Evolutionary conservation across 2,113 vertebrate species (phyloP).

Genomic region (Pitta sordida): DNA sequence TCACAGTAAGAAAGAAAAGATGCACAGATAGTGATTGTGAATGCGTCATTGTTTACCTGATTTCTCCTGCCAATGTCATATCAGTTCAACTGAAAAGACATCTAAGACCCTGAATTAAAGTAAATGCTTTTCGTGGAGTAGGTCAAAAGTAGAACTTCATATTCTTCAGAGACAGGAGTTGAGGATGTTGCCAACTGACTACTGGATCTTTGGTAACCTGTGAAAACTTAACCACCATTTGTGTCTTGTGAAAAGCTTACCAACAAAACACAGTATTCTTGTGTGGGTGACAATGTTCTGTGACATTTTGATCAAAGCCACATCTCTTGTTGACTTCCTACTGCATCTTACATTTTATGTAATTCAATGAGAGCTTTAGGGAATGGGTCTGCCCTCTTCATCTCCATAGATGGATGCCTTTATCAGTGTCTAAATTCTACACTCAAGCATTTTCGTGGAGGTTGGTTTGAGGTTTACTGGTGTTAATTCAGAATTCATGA

Average conservation of each 20-base stretch:
- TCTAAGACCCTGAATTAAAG: background rate
- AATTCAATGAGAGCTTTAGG: background rate
- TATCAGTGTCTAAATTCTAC: conserved; percentile 27
- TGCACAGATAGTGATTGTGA: background rate
- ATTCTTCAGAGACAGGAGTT: background rate
- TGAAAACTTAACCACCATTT: background rate
- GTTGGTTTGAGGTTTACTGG: background rate
- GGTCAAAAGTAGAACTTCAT: conserved; percentile 20
- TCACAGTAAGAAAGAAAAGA: background rate
- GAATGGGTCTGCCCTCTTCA: background rate
- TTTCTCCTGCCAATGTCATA: background rate
- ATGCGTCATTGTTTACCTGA: background rate
- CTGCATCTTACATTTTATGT: background rate
- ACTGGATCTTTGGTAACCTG: background rate
- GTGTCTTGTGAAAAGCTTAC: background rate
- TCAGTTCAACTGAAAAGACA: background rate
- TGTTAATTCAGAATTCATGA: conserved; percentile 52
- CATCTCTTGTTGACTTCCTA: background rate
- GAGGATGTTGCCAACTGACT: background rate
- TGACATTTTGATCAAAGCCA: background rate
- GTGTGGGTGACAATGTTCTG: background rate
- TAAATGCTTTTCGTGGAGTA: background rate
- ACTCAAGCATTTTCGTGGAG: background rate
- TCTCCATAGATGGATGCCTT: background rate
- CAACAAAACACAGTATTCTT: background rate